Conservation (phyloP, 2,113 vertebrate genomes). For the Anas platyrhynchos region DNA sequence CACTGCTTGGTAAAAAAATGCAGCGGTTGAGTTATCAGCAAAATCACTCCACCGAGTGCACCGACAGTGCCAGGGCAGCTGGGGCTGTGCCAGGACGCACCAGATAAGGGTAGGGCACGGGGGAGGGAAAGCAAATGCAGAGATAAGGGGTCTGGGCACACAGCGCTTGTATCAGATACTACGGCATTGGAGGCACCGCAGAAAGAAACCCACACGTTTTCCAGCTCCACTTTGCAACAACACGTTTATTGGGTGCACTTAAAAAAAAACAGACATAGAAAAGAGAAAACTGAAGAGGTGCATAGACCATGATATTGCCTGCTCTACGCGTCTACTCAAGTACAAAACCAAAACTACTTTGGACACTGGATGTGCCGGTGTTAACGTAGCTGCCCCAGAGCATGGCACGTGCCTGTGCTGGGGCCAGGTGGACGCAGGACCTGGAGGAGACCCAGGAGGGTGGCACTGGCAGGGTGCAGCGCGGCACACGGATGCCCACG, state of each 20-base stretch:
- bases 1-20: not conserved
- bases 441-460: rapidly evolving
- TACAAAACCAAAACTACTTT: not conserved
- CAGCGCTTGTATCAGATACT: rapidly evolving
- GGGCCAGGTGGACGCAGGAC: not conserved
- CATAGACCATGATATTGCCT: not conserved
- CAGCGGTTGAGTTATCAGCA: not conserved
- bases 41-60: not conserved
- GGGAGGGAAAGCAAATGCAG: not conserved
- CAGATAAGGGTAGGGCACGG: not conserved
- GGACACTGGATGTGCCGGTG: not conserved
- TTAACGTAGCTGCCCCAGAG: not conserved
- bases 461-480: rapidly evolving
- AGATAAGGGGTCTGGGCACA: not conserved
- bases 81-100: not conserved
- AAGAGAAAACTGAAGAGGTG: not conserved
- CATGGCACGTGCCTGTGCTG: not conserved
- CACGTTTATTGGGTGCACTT: conserved; percentile 37
- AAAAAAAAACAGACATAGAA: not conserved
- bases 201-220: not conserved
- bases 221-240: not conserved
- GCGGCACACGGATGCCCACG: not conserved
- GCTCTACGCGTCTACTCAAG: not conserved
- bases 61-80: not conserved
- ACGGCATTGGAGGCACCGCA: not conserved